Evolutionary conservation across 2,113 vertebrate species (phyloP), one percentile per base, ranked within the genome.

Genomic region (Parus major): DNA sequence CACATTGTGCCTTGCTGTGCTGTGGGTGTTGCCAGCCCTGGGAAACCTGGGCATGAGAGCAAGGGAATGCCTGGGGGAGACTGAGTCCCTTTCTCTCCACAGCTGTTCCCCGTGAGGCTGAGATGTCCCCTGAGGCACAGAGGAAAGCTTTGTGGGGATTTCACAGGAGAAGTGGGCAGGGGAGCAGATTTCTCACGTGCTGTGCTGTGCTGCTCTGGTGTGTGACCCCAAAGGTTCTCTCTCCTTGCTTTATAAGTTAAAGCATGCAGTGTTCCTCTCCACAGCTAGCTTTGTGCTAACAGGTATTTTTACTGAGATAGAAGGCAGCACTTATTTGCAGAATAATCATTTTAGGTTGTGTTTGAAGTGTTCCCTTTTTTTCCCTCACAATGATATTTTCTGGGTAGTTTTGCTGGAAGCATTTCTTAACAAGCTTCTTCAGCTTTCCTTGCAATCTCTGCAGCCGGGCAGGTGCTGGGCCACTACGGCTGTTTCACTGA

Each of bases 331-430:
- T 91, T 95, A 94, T 63, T 93, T 91, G 90, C 93, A 95, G 93
- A 95, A 90, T 86, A 95, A 93, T 94, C 55, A 94, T 77, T 95
- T 95, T 86, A 90, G 71, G 15, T 49, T 86, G 47, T 0, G 15
- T 95, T 95, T 97, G 93, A 95, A 93, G 90, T 83, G 55, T 44
- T 86, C 24, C 6, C 9, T 44, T 85, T 63, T 86, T 83, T 78
- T 13, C 35, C 29, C 50, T 93, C 61, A 31, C 56, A 65, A 77
- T 47, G 17, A 78, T 82, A 89, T 94, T 92, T 79, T 92, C 79
- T 92, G 63, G 56, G 83, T 70, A 57, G 66, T 81, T 95, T 94
- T 92, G 82, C 92, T 92, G 83, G 81, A 75, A 94, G 95, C 56
- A 17, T 92, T 88, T 86, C 68, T 86, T 84, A 91, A 90, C 35